Percentiles rank a stretch among this genome's conserved stretches.
Conservation (phyloP, 2,888 invertebrate genomes). For the Eledone cirrhosa region DNA sequence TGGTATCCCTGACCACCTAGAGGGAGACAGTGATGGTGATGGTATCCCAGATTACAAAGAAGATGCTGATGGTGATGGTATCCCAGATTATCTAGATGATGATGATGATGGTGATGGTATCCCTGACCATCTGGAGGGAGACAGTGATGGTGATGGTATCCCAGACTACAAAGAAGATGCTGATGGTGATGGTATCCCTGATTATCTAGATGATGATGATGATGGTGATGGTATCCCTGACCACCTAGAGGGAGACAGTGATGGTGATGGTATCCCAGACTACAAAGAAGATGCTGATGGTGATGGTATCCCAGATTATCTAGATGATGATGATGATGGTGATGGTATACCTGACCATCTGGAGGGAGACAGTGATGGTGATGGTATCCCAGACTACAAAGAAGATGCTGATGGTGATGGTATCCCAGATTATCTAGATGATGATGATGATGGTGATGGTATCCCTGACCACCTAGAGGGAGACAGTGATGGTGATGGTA, state of each 20-base stretch:
- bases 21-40: slow-evolving; percentile 48
- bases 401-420: slow-evolving; percentile 40
- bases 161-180: slow-evolving; percentile 42
- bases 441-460: slow-evolving; percentile 52
- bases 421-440: slow-evolving; percentile 46
- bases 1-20: slow-evolving; percentile 60
- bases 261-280: slow-evolving; percentile 52
- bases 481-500: slow-evolving; percentile 47
- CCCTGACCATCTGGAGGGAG: slow-evolving; percentile 40
- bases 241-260: slow-evolving; percentile 39
- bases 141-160: slow-evolving; percentile 49
- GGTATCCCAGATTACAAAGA: slow-evolving; percentile 57
- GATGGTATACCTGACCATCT: slow-evolving; percentile 59
- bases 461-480: slow-evolving; percentile 44
- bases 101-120: slow-evolving; percentile 56
- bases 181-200: slow-evolving; percentile 41
- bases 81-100: slow-evolving; percentile 44
- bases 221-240: slow-evolving; percentile 52
- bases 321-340: slow-evolving; percentile 54
- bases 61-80: slow-evolving; percentile 51
- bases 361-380: slow-evolving; percentile 53
- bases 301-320: slow-evolving; percentile 56
- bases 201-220: slow-evolving; percentile 36
- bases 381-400: slow-evolving; percentile 53
- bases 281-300: slow-evolving; percentile 53